Conservation (phyloP, 1,140 invertebrate genomes). For the Drosophila pseudoananassae region DNA sequence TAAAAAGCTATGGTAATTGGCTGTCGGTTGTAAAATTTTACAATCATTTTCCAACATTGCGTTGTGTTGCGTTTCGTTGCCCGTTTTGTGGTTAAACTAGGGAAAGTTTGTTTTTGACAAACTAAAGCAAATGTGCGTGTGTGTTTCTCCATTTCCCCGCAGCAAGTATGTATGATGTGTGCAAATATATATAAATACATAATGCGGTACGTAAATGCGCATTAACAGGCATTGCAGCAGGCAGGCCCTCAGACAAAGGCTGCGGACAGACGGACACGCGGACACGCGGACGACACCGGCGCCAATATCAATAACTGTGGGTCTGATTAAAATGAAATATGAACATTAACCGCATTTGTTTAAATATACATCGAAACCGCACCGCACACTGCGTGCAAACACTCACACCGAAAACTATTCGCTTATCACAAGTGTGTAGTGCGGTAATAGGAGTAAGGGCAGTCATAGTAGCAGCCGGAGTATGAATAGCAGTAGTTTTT, state of each 20-base stretch:
- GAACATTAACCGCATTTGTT: constrained; percentile 81
- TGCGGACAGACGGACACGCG: neutral
- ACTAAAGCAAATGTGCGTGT: constrained; percentile 46
- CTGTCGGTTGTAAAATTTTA: constrained; percentile 66
- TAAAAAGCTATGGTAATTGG: constrained; percentile 68
- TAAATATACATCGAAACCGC: constrained; percentile 74
- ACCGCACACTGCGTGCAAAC: constrained; percentile 58
- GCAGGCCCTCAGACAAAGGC: constrained; percentile 1
- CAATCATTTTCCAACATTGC: constrained; percentile 54
- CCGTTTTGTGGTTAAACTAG: constrained; percentile 49
- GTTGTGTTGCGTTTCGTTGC: constrained; percentile 13
- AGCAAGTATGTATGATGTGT: neutral
- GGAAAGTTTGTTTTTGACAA: constrained; percentile 76
- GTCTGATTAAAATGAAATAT: constrained; percentile 79
- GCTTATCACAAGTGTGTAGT: neutral
- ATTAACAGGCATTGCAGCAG: constrained; percentile 53
- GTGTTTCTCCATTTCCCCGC: constrained; percentile 4
- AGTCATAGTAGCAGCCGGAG: neutral
- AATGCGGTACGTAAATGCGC: constrained; percentile 67
- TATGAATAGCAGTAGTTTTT: neutral
- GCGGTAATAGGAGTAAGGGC: neutral
- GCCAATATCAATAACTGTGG: constrained; percentile 60
- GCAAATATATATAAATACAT: constrained; percentile 38
- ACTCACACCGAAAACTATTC: constrained; percentile 17
- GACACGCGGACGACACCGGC: neutral